A percentile compares a stretch with the other conserved stretches of the same genome.
Conservation (phyloP, 2,797 vertebrate genomes). For the Tragelaphus eurycerus region DNA sequence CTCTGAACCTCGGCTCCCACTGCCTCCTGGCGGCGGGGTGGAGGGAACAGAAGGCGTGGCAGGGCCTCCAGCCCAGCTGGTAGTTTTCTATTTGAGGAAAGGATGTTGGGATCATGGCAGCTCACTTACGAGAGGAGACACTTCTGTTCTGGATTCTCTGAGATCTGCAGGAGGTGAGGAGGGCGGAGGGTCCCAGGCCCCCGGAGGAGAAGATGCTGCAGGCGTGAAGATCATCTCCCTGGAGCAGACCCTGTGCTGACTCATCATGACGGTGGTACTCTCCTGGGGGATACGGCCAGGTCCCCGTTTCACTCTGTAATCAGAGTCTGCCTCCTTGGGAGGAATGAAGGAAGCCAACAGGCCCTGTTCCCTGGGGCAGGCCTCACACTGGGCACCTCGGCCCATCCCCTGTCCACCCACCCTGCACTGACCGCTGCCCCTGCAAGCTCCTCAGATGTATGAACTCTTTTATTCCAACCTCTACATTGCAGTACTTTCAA, state of each 20-base stretch:
- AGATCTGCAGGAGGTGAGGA: background rate
- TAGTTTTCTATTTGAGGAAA: background rate
- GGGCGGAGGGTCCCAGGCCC: background rate
- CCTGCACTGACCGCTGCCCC: fast-evolving
- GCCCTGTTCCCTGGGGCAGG: background rate
- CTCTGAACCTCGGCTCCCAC: background rate
- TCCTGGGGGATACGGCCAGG: background rate
- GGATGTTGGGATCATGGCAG: background rate
- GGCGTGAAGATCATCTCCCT: fast-evolving
- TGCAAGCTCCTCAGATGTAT: fast-evolving
- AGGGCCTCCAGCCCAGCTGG: background rate
- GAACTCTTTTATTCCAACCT: too few species aligned
- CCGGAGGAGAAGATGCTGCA: background rate
- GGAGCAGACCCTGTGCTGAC: background rate
- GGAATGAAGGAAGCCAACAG: background rate
- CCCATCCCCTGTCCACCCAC: background rate
- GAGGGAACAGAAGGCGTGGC: background rate
- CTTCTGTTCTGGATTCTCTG: background rate
- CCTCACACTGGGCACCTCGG: background rate
- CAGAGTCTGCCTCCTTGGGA: background rate
- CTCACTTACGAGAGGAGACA: background rate
- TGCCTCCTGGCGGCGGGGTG: fast-evolving
- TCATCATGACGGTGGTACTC: fast-evolving
- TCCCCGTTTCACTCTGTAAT: background rate
- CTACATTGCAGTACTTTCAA: fast-evolving